Percentiles rank a stretch among this genome's conserved stretches.
Conservation (phyloP, 2,888 invertebrate species). For the Dorcus parallelipipedus region DNA sequence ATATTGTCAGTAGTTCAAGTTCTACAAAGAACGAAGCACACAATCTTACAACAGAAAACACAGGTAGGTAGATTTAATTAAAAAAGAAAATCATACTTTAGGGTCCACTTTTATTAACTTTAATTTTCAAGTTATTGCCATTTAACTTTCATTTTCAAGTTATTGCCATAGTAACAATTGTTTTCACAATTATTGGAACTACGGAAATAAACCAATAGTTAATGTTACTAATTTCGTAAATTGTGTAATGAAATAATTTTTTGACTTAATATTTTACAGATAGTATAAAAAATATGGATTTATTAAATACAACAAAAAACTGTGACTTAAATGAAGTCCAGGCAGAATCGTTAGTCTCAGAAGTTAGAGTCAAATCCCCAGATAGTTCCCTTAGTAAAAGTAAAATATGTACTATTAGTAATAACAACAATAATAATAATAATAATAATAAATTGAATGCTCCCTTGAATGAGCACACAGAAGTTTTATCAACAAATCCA, state of each 20-base stretch:
- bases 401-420: constrained; percentile 7
- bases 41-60: neutral
- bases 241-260: neutral
- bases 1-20: constrained; percentile 31
- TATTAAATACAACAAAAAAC: neutral
- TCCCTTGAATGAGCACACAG: constrained; percentile 40
- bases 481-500: constrained; percentile 24
- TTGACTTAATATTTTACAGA: neutral
- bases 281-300: neutral
- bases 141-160: too few relatives aligned
- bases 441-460: constrained; percentile 41
- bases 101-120: too few relatives aligned
- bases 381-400: constrained; percentile 27
- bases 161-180: too few relatives aligned
- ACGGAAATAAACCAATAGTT: too few relatives aligned
- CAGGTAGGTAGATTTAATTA: neutral
- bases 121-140: too few relatives aligned
- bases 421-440: constrained; percentile 9
- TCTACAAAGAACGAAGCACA: constrained; percentile 21
- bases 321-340: neutral
- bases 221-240: too few relatives aligned
- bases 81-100: too few relatives aligned
- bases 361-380: constrained; percentile 34
- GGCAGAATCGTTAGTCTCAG: constrained; percentile 12
- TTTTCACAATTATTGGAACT: too few relatives aligned